phyloP scores from a whole-genome alignment of 2,797 vertebrate species.

The Xenopus petersii region DNA sequence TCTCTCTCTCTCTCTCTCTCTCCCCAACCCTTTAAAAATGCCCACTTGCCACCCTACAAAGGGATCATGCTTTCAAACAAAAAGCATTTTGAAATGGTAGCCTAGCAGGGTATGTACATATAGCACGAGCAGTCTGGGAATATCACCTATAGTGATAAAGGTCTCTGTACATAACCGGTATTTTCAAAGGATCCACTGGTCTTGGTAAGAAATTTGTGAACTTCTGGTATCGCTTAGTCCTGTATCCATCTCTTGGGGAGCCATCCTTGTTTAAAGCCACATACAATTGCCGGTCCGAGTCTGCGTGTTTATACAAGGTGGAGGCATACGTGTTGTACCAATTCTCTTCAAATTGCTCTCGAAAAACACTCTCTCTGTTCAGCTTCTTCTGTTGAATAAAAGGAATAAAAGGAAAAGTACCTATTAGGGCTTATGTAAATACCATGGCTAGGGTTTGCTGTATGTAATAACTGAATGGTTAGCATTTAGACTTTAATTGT shows the following conservation, averaged over 20 bases:
- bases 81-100: constrained; percentile 9
- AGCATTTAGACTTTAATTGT: no score
- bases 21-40: constrained; percentile 26
- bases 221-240: constrained; percentile 98
- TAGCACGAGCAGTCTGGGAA: constrained; percentile 49
- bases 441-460: no score
- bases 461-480: no score
- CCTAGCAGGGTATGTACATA: constrained; percentile 54
- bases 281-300: constrained; percentile 91
- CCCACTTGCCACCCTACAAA: constrained; percentile 17
- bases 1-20: not conserved
- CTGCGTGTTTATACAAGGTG: constrained; percentile 88
- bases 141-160: constrained; percentile 94
- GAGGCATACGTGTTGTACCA: constrained; percentile 99
- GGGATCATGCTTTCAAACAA: constrained; percentile 21
- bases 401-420: not conserved
- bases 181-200: constrained; percentile 91
- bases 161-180: constrained; percentile 77
- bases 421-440: no score
- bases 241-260: constrained; percentile 89
- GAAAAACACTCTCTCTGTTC: constrained; percentile 92
- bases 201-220: constrained; percentile 95
- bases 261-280: constrained; percentile 97
- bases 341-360: constrained; percentile 98
- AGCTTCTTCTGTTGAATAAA: constrained; percentile 84